Conservation (phyloP, 2,888 invertebrate genomes). For the Pterostichus madidus region DNA sequence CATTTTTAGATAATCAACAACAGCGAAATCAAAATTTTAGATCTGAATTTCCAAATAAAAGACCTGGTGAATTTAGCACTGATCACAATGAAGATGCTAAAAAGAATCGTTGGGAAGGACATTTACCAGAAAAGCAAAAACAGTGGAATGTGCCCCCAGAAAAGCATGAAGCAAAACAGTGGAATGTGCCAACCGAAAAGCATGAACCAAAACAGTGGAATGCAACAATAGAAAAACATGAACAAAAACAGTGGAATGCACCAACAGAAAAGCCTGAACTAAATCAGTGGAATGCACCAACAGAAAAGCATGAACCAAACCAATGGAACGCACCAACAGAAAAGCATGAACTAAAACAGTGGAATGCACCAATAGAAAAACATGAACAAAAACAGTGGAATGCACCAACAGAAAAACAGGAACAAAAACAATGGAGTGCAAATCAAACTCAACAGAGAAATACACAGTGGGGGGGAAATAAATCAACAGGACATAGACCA, state of each 20-base stretch:
- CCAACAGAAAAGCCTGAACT: too few relatives aligned
- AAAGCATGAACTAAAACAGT: too few relatives aligned
- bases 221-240: too few relatives aligned
- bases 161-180: too few relatives aligned
- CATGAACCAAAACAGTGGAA: too few relatives aligned
- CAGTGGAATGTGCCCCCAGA: too few relatives aligned
- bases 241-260: too few relatives aligned
- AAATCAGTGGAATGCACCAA: too few relatives aligned
- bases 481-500: constrained; percentile 7
- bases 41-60: constrained; percentile 54
- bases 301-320: too few relatives aligned
- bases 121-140: not conserved
- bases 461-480: constrained; percentile 33
- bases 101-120: constrained; percentile 60
- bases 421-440: constrained; percentile 26
- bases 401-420: not conserved
- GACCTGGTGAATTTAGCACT: constrained; percentile 42
- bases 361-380: not conserved
- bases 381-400: too few relatives aligned
- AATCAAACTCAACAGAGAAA: constrained; percentile 44
- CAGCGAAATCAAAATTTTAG: constrained; percentile 41
- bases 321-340: too few relatives aligned
- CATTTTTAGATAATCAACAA: constrained; percentile 43
- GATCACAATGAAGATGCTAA: constrained; percentile 48
- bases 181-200: too few relatives aligned